Evolutionary conservation across 2,888 invertebrate genomes (phyloP).

Genomic region (Drosophila prolongata): DNA sequence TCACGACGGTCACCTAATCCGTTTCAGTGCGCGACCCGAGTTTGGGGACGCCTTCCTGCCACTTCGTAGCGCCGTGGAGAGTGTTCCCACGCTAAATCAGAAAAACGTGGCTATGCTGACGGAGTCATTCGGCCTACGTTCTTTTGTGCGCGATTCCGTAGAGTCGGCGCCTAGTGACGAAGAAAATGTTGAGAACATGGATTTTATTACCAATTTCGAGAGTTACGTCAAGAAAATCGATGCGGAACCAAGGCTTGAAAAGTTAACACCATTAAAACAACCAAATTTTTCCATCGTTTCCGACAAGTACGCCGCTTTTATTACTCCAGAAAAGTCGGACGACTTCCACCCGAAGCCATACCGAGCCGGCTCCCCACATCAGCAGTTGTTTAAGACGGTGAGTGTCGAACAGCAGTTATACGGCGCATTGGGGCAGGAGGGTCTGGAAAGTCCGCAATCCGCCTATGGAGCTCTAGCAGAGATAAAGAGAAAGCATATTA

Average conservation of each 20-base stretch:
- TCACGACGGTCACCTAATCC: constrained; percentile 47
- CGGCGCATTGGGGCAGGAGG: constrained; percentile 61
- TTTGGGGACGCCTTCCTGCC: constrained; percentile 86
- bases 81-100: constrained; percentile 85
- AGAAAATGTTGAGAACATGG: constrained; percentile 41
- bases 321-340: constrained; percentile 63
- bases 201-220: constrained; percentile 12
- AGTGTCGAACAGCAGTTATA: constrained; percentile 71
- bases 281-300: constrained; percentile 71
- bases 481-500: constrained; percentile 72
- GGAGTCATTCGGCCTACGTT: constrained; percentile 60
- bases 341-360: constrained; percentile 78
- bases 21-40: constrained; percentile 72
- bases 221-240: constrained; percentile 48
- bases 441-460: constrained; percentile 20
- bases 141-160: constrained; percentile 82
- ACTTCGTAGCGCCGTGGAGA: constrained; percentile 91
- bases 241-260: constrained; percentile 38
- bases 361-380: constrained; percentile 83
- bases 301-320: constrained; percentile 81
- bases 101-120: constrained; percentile 52
- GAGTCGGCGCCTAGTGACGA: constrained; percentile 79
- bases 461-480: constrained; percentile 79
- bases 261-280: constrained; percentile 40
- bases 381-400: constrained; percentile 77